Conservation (phyloP, 1,140 invertebrate genomes). For the Oedothorax gibbosus region DNA sequence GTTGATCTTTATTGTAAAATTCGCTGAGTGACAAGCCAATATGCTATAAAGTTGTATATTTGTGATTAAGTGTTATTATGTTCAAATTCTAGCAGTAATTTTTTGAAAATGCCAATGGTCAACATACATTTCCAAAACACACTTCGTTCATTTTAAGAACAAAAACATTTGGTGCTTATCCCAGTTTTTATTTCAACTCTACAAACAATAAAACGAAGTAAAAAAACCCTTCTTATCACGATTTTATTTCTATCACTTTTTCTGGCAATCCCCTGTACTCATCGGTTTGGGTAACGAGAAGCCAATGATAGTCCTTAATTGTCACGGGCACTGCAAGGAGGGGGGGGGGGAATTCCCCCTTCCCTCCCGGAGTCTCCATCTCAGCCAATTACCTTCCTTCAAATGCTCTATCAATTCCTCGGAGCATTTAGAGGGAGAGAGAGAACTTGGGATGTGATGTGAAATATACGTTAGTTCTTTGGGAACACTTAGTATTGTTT, state of each 20-base stretch:
- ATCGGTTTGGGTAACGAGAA: conserved; percentile 54
- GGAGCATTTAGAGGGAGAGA: conserved; percentile 42
- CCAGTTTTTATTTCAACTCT: background rate
- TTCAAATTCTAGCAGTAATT: no score
- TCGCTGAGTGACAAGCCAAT: no score
- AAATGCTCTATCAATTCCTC: conserved; percentile 58
- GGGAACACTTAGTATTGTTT: no score
- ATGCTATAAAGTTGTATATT: no score
- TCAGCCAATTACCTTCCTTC: conserved; percentile 59
- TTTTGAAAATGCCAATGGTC: no score
- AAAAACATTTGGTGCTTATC: no score
- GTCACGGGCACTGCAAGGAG: conserved; percentile 49
- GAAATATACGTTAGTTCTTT: no score
- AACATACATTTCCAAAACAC: no score
- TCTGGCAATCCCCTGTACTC: conserved; percentile 21
- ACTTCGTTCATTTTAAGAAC: no score
- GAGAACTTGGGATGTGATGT: no score
- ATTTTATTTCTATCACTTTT: conserved; percentile 30
- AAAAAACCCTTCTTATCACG: conserved; percentile 12
- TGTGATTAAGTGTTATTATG: no score
- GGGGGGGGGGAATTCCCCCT: conserved; percentile 1
- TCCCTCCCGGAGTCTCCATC: conserved; percentile 48
- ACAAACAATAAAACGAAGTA: background rate
- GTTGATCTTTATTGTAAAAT: no score
- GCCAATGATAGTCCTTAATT: conserved; percentile 60